These are phyloP conservation scores for Catharus minimus DNA, from an alignment of 2,113 vertebrate species.

Conservation along the genomic window DNA sequence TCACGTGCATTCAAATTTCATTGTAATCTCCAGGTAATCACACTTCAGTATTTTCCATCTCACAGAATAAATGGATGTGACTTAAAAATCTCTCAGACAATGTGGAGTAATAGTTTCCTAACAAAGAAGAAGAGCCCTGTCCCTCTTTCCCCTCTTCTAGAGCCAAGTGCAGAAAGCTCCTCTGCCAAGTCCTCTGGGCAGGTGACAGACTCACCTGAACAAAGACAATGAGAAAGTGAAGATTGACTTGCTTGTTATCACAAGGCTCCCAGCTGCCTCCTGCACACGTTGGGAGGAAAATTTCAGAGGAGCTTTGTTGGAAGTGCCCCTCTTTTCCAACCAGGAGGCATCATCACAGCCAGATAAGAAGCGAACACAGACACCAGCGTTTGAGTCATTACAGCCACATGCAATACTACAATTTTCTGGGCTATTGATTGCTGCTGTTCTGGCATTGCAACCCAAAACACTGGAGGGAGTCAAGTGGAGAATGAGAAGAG, in stretches of 20 bases:
- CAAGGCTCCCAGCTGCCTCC: background rate
- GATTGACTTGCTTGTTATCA: conserved; percentile 41
- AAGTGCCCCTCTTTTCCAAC: conserved; percentile 18
- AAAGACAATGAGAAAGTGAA: conserved; percentile 36
- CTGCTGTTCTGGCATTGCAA: conserved; percentile 2
- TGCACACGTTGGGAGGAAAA: background rate
- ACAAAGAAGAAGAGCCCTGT: background rate
- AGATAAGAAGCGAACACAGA: background rate
- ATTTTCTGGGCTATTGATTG: conserved; percentile 51
- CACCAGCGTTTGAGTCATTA: background rate
- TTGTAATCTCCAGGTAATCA: accelerated
- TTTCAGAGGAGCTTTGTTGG: conserved; percentile 35
- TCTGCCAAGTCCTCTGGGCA: conserved; percentile 20
- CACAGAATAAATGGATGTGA: background rate
- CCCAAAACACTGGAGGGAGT: conserved; percentile 28
- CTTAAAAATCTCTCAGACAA: background rate
- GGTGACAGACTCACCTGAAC: background rate
- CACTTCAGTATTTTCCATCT: background rate
- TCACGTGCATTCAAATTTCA: background rate
- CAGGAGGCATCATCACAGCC: conserved; percentile 14
- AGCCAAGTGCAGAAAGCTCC: background rate
- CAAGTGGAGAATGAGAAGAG: background rate
- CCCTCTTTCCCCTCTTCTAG: background rate
- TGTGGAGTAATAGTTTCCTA: background rate
- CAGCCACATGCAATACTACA: background rate